Evolutionary conservation across 1,140 invertebrate species (phyloP), one percentile per base, ranked within the genome.

Genomic region (Neuroterus valhalla): DNA sequence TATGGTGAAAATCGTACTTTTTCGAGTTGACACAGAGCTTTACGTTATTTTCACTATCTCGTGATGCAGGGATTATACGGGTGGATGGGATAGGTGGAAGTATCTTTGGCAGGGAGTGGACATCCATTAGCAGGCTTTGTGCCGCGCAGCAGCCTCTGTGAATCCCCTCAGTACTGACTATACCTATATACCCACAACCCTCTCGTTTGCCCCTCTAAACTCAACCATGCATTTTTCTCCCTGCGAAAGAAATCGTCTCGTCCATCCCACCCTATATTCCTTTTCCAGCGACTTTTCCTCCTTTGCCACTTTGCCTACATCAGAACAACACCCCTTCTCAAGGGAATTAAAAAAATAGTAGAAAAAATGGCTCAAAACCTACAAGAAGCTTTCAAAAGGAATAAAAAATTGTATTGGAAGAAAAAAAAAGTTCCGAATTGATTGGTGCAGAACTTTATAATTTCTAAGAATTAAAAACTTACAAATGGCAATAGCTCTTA

Each of bases 51-150:
- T 78, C 76, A 71, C 74, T 79, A 78, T 77, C 76, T 72, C 78
- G 71, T 50, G 71, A 70, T 66, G 71, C 72, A 72, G 75, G 81
- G 81, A 82, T 84, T 84, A 84, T 80, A 76, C 76, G 80, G 76
- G 73, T 70, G 72, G 74, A 79, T 74, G 71, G 75, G 67, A 78
- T 81, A 82, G 81, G 77, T 74, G 80, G 80, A 81, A 76, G 80
- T 76, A 81, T 80, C 79, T 83, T 81, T 82, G 78, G 81, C 81
- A 82, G 80, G 81, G 79, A 84, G 80, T 85, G 84, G 84, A 85
- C 84, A 84, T 85, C 82, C 84, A 84, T 85, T 85, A 85, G 82
- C 81, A 81, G 75, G 81, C 82, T 84, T 84, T 84, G 81, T 84
- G 77, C 78, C 69, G 74, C 70, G 78, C 78, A 74, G 74, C 73